Base-by-base conservation (phyloP, 2,797 vertebrate genomes). In the Setipinna tenuifilis region DNA sequence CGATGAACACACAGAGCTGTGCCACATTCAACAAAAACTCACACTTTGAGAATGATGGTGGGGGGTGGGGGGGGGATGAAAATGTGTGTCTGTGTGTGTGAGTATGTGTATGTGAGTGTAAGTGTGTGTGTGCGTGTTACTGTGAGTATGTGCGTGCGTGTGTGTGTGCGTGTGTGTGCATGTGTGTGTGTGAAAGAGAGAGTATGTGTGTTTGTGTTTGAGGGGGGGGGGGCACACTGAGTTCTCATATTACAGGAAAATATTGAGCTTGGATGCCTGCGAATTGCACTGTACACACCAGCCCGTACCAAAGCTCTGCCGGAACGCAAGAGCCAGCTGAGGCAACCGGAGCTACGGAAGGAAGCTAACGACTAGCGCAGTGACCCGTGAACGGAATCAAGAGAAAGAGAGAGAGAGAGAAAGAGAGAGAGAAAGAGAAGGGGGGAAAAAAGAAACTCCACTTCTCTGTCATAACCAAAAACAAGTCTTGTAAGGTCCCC, bases 181-280 rank as follows among this genome's bases (percentile, higher is more conserved):
- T n/a, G n/a, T n/a, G n/a, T n/a, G n/a, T n/a, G n/a, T n/a, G n/a
- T n/a, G n/a, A n/a, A n/a, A n/a, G n/a, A n/a, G n/a, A n/a, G n/a
- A n/a, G n/a, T n/a, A n/a, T n/a, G 50, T 10, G 50, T 14, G 50
- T 92, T 89, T 44, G 57, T 2, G 78, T n/a, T 61, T 48, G 81
- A 14, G 86, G 54, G 86, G 78, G 28, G 54, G 80, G 78, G 28
- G 54, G 80, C 46, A 46, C 46, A 83, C 83, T 86, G 68, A 6
- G 85, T 81, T 92, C 93, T 95, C 92, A 83, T 84, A 91, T 95
- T 95, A 93, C 93, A 90, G 31, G 88, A 93, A 94, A 92, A 96
- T 95, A 94, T 94, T 95, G 90, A 91, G 91, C 68, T 95, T 95
- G 94, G 94, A 95, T 92, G 86, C 25, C 89, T 57, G n/a, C 44